Percentiles rank a stretch among this genome's conserved stretches.
phyloP scores from a whole-genome alignment of 2,797 vertebrate species.

The Tauraco hartlaubi region DNA sequence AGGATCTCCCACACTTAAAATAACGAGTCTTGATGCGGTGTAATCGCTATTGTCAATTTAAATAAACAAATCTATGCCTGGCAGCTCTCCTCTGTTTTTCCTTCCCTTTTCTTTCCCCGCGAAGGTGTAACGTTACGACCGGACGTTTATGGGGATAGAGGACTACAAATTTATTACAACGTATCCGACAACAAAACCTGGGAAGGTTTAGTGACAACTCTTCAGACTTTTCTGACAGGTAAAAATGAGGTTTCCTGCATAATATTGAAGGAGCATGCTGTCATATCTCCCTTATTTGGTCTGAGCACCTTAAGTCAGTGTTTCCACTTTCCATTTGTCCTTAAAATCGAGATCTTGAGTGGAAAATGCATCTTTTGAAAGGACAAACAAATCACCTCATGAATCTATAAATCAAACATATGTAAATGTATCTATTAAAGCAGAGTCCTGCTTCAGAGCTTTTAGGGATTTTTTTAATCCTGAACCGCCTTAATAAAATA shows the following conservation, averaged over 20 bases:
- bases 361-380: not conserved
- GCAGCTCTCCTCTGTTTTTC: not conserved
- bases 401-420: not conserved
- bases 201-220: constrained; percentile 76
- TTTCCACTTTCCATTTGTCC: not conserved
- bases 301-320: not conserved
- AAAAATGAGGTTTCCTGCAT: not conserved
- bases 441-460: not conserved
- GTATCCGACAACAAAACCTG: constrained; percentile 81
- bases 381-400: not conserved
- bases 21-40: not conserved
- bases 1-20: not conserved
- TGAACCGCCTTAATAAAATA: not conserved
- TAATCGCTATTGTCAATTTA: not conserved
- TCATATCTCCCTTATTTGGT: not conserved
- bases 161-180: constrained; percentile 86
- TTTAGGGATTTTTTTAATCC: not conserved
- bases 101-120: not conserved
- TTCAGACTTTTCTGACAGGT: constrained; percentile 85
- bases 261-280: not conserved
- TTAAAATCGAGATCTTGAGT: not conserved
- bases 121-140: constrained; percentile 91
- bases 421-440: not conserved
- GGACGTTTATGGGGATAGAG: constrained; percentile 83
- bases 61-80: not conserved